Conservation (phyloP, 30 jellyfish, hydroid and myxozoan species). For the Aurelia sp. region DNA sequence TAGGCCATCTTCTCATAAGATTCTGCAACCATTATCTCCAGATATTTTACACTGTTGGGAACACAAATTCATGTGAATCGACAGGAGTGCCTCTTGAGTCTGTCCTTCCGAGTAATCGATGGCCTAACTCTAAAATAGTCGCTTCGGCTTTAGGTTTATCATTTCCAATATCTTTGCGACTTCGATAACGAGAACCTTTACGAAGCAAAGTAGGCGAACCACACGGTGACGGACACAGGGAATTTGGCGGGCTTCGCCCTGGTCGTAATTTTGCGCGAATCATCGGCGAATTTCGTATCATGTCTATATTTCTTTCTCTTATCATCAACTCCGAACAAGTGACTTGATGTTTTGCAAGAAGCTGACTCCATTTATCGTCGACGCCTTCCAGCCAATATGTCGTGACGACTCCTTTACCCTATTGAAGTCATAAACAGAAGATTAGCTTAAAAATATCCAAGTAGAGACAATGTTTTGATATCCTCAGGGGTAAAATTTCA, state of each 20-base stretch:
- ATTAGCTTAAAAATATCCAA: background rate
- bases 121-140: conserved; percentile 2
- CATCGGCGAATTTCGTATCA: conserved; percentile 21
- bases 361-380: conserved; percentile 37
- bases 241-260: conserved; percentile 30
- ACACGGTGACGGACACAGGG: conserved; percentile 42
- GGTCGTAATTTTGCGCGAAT: background rate
- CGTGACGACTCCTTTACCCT: conserved; percentile 86
- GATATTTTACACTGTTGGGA: background rate
- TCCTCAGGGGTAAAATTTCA: background rate
- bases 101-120: conserved; percentile 8
- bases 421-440: background rate
- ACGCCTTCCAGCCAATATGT: conserved; percentile 82
- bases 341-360: conserved; percentile 29
- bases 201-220: conserved; percentile 49
- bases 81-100: conserved; percentile 9
- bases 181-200: conserved; percentile 56
- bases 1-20: too few species aligned
- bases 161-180: conserved; percentile 5
- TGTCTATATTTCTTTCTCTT: background rate
- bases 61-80: background rate
- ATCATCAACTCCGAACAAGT: background rate
- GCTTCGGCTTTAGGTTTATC: conserved; percentile 1
- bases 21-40: background rate
- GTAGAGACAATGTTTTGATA: background rate